Conservation (phyloP, 2,113 vertebrate genomes). For the Esox niger region DNA sequence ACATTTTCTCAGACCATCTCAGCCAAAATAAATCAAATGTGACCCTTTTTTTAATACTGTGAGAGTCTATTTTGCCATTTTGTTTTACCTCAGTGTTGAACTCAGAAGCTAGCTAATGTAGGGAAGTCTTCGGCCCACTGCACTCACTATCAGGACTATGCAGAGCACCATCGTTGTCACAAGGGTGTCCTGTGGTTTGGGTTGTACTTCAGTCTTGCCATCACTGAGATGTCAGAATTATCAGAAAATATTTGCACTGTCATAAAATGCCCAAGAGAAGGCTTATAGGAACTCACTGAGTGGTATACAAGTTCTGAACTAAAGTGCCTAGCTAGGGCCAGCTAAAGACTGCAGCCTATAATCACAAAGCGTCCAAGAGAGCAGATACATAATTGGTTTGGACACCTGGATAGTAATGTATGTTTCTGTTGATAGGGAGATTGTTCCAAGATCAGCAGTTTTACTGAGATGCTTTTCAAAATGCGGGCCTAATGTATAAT, state of each 20-base stretch:
- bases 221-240: not conserved
- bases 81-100: constrained; percentile 3
- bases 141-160: not conserved
- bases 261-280: not conserved
- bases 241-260: constrained; percentile 15
- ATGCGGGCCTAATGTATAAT: too few relatives aligned
- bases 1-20: not conserved
- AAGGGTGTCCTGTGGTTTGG: too few relatives aligned
- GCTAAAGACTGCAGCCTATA: not conserved
- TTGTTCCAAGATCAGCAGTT: not conserved
- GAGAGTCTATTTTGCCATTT: not conserved
- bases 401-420: too few relatives aligned
- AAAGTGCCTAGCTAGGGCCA: constrained; percentile 16
- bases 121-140: not conserved
- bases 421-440: too few relatives aligned
- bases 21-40: constrained; percentile 9
- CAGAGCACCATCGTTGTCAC: too few relatives aligned
- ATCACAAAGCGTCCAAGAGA: too few relatives aligned
- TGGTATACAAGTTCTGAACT: not conserved
- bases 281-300: not conserved
- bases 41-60: constrained; percentile 16
- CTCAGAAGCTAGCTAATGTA: not conserved
- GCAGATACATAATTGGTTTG: too few relatives aligned
- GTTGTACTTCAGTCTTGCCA: not conserved
- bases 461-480: too few relatives aligned